Conservation (phyloP, 2,113 vertebrate species). For the Pogona vitticeps region DNA sequence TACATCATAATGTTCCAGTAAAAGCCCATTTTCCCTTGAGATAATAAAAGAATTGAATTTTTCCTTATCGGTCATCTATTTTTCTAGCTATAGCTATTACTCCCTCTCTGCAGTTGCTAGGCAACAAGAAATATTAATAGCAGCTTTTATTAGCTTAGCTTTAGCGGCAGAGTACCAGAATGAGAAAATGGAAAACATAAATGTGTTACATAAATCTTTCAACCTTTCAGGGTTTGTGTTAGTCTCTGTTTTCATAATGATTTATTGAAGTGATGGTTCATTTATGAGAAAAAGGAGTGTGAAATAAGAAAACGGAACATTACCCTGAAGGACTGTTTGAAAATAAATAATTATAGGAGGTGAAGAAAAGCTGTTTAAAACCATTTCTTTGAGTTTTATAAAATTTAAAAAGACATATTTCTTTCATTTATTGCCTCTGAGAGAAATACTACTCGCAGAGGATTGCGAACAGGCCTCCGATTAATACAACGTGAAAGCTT, state of each 20-base stretch:
- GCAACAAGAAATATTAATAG: slow-evolving; percentile 99
- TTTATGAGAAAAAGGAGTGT: slow-evolving; percentile 97
- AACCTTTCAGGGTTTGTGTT: slow-evolving; percentile 96
- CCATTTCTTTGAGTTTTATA: slow-evolving; percentile 86
- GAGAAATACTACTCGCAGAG: slow-evolving; percentile 65
- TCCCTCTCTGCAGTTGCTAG: slow-evolving; percentile 96
- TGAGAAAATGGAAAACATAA: slow-evolving; percentile 99
- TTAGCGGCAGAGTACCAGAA: slow-evolving; percentile 99
- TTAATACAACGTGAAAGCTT: slow-evolving; percentile 59
- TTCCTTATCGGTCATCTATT: slow-evolving; percentile 99
- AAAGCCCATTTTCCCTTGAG: slow-evolving; percentile 99
- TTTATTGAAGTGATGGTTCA: slow-evolving; percentile 98
- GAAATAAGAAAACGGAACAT: slow-evolving; percentile 98
- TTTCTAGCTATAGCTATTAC: slow-evolving; percentile 99
- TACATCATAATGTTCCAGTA: slow-evolving; percentile 98
- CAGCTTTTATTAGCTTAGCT: slow-evolving; percentile 99
- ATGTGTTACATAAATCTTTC: slow-evolving; percentile 99
- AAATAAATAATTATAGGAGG: slow-evolving; percentile 98
- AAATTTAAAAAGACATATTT: slow-evolving; percentile 85
- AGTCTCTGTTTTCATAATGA: slow-evolving; percentile 99
- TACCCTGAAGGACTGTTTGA: slow-evolving; percentile 97
- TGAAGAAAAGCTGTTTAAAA: slow-evolving; percentile 94
- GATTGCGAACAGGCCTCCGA: slow-evolving; percentile 54
- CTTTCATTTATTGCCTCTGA: slow-evolving; percentile 76
- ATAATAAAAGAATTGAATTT: slow-evolving; percentile 99